Base-by-base conservation (phyloP, 2,113 vertebrate genomes). In the Rhipidura dahli region DNA sequence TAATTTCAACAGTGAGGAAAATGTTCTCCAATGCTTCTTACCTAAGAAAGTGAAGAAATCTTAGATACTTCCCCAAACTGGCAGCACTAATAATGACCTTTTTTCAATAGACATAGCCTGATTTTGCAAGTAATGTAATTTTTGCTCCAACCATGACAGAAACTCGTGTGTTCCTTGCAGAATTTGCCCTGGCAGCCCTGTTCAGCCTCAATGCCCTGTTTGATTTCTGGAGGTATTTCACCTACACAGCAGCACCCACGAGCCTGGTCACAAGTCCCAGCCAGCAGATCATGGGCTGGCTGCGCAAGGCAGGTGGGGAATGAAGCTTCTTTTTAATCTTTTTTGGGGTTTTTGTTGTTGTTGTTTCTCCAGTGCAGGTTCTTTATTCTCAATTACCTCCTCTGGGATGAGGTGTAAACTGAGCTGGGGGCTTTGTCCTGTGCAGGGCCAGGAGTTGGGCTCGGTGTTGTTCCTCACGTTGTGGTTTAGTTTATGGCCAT, bases 211-310 rank as follows among this genome's bases (percentile, higher is more conserved):
- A 99, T 30, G 99, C 99, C 57, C 97, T 99, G 47, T 99, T 99
- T 97, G 99, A 99, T 95, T 99, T 99, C 97, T 99, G 99, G 99
- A 98, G 98, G 63, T 99, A 99, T 79, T 99, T 99, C 95, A 99
- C 99, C 88, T 99, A 98, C 91, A 99, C 99, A 1, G 98, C 99
- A 97, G 98, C 99, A 60, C 99, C 99, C 0, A 97, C 98, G 30
- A 98, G 97, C 73, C 94, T 99, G 53, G 97, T 98, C 13, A 93
- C 98, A 21, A 98, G 97, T 44, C 99, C 99, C 7, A 95, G 98
- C 37, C 99, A 99, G 84, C 99, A 99, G 96, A 90, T 99, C 72
- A 94, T 99, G 73, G 99, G 99, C 22, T 89, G 99, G 65, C 97
- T 87, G 19, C 56, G 86, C 65, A 98, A 98, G 71, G 97, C 98